Evolutionary conservation across 2,797 vertebrate species (phyloP).

Genomic region (Pipistrellus kuhlii): DNA sequence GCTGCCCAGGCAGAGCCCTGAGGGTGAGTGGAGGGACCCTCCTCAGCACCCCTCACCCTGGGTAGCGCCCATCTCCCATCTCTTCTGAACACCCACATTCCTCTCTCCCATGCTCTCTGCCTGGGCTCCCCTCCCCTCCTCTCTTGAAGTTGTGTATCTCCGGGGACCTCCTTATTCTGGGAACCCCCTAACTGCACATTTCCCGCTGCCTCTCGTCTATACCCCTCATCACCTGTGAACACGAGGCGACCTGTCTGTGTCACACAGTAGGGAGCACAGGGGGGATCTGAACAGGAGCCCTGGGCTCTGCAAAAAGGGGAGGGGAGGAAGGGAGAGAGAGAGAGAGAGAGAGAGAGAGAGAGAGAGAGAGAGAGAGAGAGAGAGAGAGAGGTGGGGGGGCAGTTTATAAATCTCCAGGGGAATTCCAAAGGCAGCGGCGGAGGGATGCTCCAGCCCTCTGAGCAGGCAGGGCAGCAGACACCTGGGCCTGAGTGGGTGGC

Average conservation of each 20-base stretch:
- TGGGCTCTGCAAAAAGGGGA: background rate
- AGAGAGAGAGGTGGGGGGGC: too few relatives aligned
- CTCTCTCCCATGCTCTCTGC: background rate
- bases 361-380: too few relatives aligned
- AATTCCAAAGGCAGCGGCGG: background rate
- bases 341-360: too few relatives aligned
- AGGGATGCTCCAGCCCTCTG: background rate
- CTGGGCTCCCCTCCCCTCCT: too few relatives aligned
- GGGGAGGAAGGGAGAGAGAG: too few relatives aligned
- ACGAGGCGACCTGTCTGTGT: background rate
- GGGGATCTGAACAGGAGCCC: background rate
- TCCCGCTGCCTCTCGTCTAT: background rate
- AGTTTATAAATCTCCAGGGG: fast-evolving
- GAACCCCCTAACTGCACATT: background rate
- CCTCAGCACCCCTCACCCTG: background rate
- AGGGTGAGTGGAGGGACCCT: fast-evolving
- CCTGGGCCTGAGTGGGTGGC: slow-evolving; percentile 51
- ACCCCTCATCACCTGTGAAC: background rate
- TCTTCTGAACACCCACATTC: background rate
- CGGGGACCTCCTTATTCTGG: background rate
- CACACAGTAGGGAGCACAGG: background rate
- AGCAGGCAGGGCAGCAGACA: background rate
- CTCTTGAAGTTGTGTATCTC: fast-evolving
- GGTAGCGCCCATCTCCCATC: fast-evolving
- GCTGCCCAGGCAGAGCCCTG: background rate